Percentiles rank a stretch among this genome's conserved stretches.
phyloP scores from a whole-genome alignment of 2,888 invertebrate species.

The Spicauda simplicius region DNA sequence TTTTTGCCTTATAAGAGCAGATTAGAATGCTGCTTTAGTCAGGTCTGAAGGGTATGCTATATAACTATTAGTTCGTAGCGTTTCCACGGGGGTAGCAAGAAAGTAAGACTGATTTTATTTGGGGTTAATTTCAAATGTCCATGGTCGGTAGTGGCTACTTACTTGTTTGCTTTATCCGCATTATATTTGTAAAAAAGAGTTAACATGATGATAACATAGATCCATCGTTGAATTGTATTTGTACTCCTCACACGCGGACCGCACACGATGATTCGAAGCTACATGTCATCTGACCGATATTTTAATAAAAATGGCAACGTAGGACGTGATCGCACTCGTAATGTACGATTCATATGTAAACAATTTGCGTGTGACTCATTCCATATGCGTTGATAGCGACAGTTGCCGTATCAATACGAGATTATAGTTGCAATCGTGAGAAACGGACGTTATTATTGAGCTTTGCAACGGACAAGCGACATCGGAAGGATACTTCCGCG shows the following conservation, averaged over 20 bases:
- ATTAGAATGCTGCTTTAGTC: too few relatives aligned
- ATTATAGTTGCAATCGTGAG: conserved; percentile 12
- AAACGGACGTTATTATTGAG: background rate
- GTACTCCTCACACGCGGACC: background rate
- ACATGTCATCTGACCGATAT: conserved; percentile 20
- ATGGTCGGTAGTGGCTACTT: too few relatives aligned
- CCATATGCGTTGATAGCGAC: conserved; percentile 9
- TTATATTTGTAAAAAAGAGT: too few relatives aligned
- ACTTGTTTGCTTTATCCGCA: too few relatives aligned
- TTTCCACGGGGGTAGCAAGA: too few relatives aligned
- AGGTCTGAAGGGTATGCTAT: too few relatives aligned
- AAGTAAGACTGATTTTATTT: too few relatives aligned
- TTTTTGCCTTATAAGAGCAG: too few relatives aligned
- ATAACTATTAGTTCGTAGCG: too few relatives aligned
- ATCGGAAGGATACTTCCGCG: too few relatives aligned
- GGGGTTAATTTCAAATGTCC: too few relatives aligned
- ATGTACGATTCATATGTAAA: conserved; percentile 24
- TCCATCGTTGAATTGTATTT: background rate
- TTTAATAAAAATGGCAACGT: conserved; percentile 13
- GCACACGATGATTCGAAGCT: background rate
- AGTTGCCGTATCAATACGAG: conserved; percentile 8
- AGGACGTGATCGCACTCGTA: conserved; percentile 20
- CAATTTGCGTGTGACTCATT: conserved; percentile 18
- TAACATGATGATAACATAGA: too few relatives aligned
- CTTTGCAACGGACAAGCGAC: background rate